Evolutionary conservation across 2,888 invertebrate genomes (phyloP).

Genomic region (Rhodophaea formosa): DNA sequence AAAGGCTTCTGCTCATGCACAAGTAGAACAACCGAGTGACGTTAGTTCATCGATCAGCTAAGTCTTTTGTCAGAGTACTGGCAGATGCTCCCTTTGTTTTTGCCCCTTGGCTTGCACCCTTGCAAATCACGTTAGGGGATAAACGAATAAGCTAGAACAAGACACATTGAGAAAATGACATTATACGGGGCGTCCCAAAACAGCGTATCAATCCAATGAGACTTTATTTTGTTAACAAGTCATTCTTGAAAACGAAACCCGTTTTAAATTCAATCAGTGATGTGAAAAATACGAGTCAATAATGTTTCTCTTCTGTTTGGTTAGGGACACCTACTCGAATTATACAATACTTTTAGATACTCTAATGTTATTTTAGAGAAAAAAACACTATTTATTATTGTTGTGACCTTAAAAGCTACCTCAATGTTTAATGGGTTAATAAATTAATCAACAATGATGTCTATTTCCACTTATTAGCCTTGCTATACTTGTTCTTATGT

Average conservation of each 20-base stretch:
- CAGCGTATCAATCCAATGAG: not conserved
- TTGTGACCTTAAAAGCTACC: too few relatives aligned
- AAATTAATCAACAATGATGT: too few relatives aligned
- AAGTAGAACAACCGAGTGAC: conserved; percentile 13
- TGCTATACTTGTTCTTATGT: too few relatives aligned
- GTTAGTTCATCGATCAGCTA: conserved; percentile 11
- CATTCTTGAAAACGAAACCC: not conserved
- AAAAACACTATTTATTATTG: too few relatives aligned
- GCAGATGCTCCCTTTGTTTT: conserved; percentile 15
- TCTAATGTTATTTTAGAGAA: too few relatives aligned
- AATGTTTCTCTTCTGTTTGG: too few relatives aligned
- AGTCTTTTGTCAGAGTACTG: conserved; percentile 10
- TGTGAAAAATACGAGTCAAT: too few relatives aligned
- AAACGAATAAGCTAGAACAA: conserved; percentile 13
- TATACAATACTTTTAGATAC: too few relatives aligned
- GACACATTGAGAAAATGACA: conserved; percentile 8
- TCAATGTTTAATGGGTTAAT: too few relatives aligned
- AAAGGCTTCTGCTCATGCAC: conserved; percentile 13
- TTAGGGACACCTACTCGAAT: too few relatives aligned
- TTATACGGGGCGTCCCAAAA: conserved; percentile 10
- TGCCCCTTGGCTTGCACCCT: conserved; percentile 16
- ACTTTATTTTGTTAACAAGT: not conserved
- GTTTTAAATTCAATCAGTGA: too few relatives aligned
- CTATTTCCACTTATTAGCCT: too few relatives aligned
- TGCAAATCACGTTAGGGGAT: conserved; percentile 12